Base-by-base conservation (phyloP, 1,140 invertebrate genomes). In the Centruroides vittatus region DNA sequence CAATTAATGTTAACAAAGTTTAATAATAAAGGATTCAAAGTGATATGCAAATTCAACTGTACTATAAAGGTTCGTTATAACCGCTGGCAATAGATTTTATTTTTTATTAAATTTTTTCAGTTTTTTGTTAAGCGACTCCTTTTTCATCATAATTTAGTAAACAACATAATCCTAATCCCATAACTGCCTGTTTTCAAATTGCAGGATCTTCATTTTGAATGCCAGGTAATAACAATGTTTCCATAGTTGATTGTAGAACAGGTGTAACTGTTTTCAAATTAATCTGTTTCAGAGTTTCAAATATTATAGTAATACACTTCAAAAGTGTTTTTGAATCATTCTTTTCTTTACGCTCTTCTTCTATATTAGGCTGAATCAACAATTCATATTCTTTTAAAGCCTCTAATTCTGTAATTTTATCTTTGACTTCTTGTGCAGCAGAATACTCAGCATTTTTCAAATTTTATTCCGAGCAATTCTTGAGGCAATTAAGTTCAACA, bases 401-500 rank as follows among this genome's bases (percentile, higher is more conserved):
- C 8, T 41, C 41, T 41, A 41, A 41, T 41, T 41, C 8, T 41
- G 5, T 41, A 41, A 41, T 41, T 41, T 41, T 5, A 41, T 41
- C 41, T 8, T 41, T 41, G 8, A 41, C 8, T 41, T 41, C 3
- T 41, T 41, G 41, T 41, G 41, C 41, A 41, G 41, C 41, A 41
- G 41, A 41, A 41, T 41, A 41, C 8, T 41, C 41, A 6, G 5
- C 41, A 41, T 41, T 41, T 41, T 41, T 8, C 55, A 59, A 49
- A 35, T 54, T 61, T 54, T 66, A 49, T 55, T 82, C 79, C 57
- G 81, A 70, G 41, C 80, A 74, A 57, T 82, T 80, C 62, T 78
- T 70, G 2, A 79, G 60, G 56, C 79, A 73, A 53, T 80, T 75
- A 36, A 82, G 65, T 62, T 81, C 69, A 0, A 83, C 76, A 62